phyloP scores from a whole-genome alignment of 2,888 invertebrate genomes.

The Dioctria rufipes region DNA sequence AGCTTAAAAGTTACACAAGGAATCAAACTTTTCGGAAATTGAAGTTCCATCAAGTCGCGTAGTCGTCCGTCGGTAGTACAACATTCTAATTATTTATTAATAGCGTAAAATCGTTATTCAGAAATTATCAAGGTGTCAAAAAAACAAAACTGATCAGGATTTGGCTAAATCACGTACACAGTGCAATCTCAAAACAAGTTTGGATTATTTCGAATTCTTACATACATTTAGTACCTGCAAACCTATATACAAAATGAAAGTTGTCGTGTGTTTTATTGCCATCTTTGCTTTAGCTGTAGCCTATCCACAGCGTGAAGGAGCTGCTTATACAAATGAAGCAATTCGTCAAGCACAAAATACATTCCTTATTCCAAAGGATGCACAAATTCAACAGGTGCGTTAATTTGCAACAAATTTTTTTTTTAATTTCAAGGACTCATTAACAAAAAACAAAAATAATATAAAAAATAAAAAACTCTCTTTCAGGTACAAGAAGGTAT shows the following conservation, averaged over 20 bases:
- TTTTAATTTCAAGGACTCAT: neutral
- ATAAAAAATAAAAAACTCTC: slow-evolving; percentile 38
- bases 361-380: slow-evolving; percentile 87
- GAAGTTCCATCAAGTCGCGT: neutral
- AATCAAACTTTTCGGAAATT: slow-evolving; percentile 1
- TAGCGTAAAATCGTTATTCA: neutral
- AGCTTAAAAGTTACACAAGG: neutral
- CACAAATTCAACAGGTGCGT: slow-evolving; percentile 85
- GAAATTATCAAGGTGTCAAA: neutral
- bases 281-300: slow-evolving; percentile 72
- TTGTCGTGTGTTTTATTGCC: slow-evolving; percentile 67
- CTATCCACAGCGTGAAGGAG: slow-evolving; percentile 85
- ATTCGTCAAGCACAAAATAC: slow-evolving; percentile 91
- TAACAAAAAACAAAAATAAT: neutral
- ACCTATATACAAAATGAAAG: slow-evolving; percentile 59
- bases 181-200: neutral
- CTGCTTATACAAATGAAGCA: slow-evolving; percentile 87
- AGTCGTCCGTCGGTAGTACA: neutral
- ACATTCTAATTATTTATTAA: neutral
- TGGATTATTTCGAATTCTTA: neutral
- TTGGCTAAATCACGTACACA: neutral
- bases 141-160: no score
- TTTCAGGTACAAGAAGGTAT: slow-evolving; percentile 85
- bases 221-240: neutral
- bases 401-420: neutral